Evolutionary conservation across 2,113 vertebrate species (phyloP).

Genomic region (Sturnus vulgaris): DNA sequence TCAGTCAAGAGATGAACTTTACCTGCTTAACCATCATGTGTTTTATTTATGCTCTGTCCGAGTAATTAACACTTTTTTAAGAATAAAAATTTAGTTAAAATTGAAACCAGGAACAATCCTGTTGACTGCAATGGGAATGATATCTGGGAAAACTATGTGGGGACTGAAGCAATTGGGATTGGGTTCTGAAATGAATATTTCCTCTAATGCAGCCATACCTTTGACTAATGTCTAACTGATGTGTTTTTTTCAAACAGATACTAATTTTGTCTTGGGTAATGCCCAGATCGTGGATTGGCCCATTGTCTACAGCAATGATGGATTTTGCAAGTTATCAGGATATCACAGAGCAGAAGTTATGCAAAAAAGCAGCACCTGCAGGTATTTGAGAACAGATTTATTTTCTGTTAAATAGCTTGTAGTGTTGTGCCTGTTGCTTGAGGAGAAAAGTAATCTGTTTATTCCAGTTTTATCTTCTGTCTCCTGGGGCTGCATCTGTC

Average conservation of each 20-base stretch:
- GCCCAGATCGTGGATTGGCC: slow-evolving; percentile 99
- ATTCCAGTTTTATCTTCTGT: slow-evolving; percentile 16
- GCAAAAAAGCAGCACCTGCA: slow-evolving; percentile 98
- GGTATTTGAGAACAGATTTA: slow-evolving; percentile 75
- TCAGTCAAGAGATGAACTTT: neutral
- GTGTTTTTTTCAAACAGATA: slow-evolving; percentile 81
- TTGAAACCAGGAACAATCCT: neutral
- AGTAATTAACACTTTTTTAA: neutral
- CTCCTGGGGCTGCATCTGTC: slow-evolving; percentile 8
- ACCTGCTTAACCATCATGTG: neutral
- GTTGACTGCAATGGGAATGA: neutral
- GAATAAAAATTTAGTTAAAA: neutral
- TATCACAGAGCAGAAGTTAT: slow-evolving; percentile 97
- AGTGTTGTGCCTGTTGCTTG: slow-evolving; percentile 1
- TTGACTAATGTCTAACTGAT: slow-evolving; percentile 16
- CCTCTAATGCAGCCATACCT: neutral
- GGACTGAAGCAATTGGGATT: neutral
- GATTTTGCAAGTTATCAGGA: slow-evolving; percentile 95
- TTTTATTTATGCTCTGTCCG: neutral
- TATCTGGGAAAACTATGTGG: neutral
- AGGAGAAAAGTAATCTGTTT: slow-evolving; percentile 23
- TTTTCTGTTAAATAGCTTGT: slow-evolving; percentile 47
- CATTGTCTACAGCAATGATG: slow-evolving; percentile 97
- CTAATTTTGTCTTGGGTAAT: slow-evolving; percentile 96
- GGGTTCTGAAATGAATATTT: neutral